Evolutionary conservation across 2,797 vertebrate genomes (phyloP).

Genomic region (Vultur gryphus): DNA sequence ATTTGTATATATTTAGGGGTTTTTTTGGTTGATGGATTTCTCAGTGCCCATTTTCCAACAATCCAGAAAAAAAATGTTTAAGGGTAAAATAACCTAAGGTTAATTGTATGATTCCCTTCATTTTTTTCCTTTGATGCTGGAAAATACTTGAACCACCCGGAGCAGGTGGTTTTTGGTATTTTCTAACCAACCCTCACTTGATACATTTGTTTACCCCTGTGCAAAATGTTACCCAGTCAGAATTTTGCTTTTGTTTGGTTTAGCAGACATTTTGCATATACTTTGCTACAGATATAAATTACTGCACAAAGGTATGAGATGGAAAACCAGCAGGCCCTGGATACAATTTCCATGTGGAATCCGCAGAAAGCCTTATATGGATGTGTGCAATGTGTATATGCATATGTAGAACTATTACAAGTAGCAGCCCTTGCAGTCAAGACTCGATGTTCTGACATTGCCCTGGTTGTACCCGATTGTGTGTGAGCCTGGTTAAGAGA

Average conservation of each 20-base stretch:
- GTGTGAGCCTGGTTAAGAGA: not conserved
- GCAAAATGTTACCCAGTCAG: not conserved
- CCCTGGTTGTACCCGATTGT: not conserved
- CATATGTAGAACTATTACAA: not conserved
- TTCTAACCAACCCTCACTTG: not conserved
- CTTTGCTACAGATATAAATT: not conserved
- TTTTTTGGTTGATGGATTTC: not conserved
- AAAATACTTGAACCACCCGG: not conserved
- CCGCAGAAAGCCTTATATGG: not conserved
- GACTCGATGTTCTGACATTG: not conserved
- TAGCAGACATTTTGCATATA: not conserved
- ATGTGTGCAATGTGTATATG: not conserved
- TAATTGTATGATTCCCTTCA: not conserved
- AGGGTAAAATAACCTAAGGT: not conserved
- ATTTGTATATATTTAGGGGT: not conserved
- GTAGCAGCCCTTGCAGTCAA: not conserved
- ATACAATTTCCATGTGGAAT: not conserved
- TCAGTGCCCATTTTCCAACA: not conserved
- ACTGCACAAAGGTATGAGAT: not conserved
- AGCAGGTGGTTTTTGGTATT: not conserved
- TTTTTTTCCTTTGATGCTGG: not conserved
- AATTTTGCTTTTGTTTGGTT: not conserved
- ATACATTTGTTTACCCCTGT: not conserved
- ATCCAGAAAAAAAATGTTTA: not conserved
- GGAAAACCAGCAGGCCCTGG: not conserved